A percentile compares a stretch with the other conserved stretches of the same genome.
phyloP scores from a whole-genome alignment of 2,888 invertebrate species.

The Pammene aurita region DNA sequence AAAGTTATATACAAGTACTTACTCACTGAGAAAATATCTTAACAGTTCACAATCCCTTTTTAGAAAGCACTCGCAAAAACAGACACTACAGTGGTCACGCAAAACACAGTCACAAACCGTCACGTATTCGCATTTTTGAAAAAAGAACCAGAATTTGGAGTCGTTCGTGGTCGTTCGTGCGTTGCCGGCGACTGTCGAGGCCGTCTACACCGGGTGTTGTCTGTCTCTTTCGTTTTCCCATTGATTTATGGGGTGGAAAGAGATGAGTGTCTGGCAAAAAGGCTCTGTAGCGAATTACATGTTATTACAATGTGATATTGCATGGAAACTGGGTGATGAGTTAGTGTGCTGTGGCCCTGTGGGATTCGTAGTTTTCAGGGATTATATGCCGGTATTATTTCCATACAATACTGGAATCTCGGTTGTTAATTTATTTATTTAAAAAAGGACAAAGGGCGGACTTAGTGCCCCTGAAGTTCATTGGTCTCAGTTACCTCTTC shows the following conservation, averaged over 20 bases:
- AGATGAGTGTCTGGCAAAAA: conserved; percentile 51
- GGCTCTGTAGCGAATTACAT: conserved; percentile 44
- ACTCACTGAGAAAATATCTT: conserved; percentile 12
- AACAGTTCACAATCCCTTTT: conserved; percentile 11
- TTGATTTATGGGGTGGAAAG: conserved; percentile 45
- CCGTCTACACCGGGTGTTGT: conserved; percentile 49
- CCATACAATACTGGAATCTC: too few relatives aligned
- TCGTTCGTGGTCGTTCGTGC: conserved; percentile 63
- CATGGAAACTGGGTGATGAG: background rate
- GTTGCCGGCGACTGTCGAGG: conserved; percentile 58
- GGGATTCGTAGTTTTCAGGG: background rate
- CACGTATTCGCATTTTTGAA: conserved; percentile 44
- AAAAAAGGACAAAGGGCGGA: too few relatives aligned
- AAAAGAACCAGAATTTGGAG: conserved; percentile 47
- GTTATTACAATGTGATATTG: conserved; percentile 34
- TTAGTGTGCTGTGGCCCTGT: conserved; percentile 7
- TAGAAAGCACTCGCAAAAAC: conserved; percentile 26
- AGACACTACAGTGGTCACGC: conserved; percentile 2
- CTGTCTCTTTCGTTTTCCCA: conserved; percentile 49
- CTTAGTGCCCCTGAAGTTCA: too few relatives aligned
- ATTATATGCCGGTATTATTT: too few relatives aligned
- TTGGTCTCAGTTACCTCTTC: too few relatives aligned
- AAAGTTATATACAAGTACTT: background rate
- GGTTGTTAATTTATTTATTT: too few relatives aligned
- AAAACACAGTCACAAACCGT: conserved; percentile 12